Base-by-base conservation (phyloP, 2,797 vertebrate species). In the Erpetoichthys calabaricus region DNA sequence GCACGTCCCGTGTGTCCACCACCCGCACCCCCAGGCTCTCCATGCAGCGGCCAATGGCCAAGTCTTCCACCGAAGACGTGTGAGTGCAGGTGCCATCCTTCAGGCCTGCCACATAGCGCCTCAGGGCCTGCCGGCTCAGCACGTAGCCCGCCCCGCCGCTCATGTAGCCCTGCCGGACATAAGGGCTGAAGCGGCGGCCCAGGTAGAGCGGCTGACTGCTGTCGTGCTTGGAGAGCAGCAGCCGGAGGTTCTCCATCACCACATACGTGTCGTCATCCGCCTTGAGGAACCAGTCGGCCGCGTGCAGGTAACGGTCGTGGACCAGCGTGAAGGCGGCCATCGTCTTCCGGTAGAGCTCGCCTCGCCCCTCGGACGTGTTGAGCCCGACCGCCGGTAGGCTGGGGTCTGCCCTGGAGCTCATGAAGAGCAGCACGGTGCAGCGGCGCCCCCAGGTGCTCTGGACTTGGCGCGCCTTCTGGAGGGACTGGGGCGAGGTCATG, bases 211-310 rank as follows among this genome's bases (percentile, higher is more conserved):
- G 56, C n/a, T 45, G 3, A n/a, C 52, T 25, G 4, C 55, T 49
- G 44, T n/a, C 42, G 55, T 57, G 54, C 43, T 50, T 61, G 4
- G 60, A 57, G 3, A 61, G 60, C 47, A 57, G 60, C 6, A 51
- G 45, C 25, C 51, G 4, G 9, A 53, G 44, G 25, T 53, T 64
- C 42, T 64, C 55, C 3, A 61, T 8, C 6, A 61, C 50, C 3
- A 60, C 45, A 42, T 60, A 64, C 42, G 59, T 63, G 55, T 63
- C 62, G 8, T 63, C 62, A 4, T 63, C 62, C 4, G 62, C 62
- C 59, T 63, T 63, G 10, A 63, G 55, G 50, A 63, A 59, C 62
- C 62, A 63, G 6, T 63, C 62, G 4, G 59, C 57, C 54, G 56
- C 41, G 5, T 57, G 8, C 8, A 57, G 50, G 56, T 61, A 10